Conservation (phyloP, 2,888 invertebrate species). For the Drosophila glabriapex region DNA sequence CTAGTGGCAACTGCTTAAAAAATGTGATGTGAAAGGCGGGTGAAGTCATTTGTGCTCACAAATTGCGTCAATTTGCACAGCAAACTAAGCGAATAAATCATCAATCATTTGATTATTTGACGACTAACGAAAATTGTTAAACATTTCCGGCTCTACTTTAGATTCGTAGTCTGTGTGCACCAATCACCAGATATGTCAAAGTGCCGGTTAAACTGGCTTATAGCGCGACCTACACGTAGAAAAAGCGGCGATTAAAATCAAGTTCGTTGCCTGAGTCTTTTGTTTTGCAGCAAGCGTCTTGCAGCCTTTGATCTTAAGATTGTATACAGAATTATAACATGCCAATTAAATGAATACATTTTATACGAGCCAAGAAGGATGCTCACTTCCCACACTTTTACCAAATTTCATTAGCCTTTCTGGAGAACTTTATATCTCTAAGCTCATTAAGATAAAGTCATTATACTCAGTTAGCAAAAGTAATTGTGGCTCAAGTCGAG, state of each 20-base stretch:
- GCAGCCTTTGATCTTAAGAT: constrained; percentile 29
- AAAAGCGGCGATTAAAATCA: constrained; percentile 28
- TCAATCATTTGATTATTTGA: constrained; percentile 56
- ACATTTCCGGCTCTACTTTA: constrained; percentile 56
- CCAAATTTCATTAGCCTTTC: constrained; percentile 27
- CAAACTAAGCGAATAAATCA: constrained; percentile 40
- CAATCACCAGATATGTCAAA: constrained; percentile 68
- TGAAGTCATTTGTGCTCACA: constrained; percentile 46
- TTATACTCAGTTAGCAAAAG: constrained; percentile 6
- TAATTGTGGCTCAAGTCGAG: constrained; percentile 18
- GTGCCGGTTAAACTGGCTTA: constrained; percentile 22
- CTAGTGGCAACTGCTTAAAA: constrained; percentile 25
- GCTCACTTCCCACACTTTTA: constrained; percentile 7
- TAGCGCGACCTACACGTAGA: constrained; percentile 35
- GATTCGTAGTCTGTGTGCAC: constrained; percentile 44
- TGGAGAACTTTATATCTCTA: constrained; percentile 39
- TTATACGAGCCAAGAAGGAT: constrained; percentile 39
- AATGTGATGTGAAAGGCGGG: constrained; percentile 50
- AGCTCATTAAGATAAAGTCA: constrained; percentile 33
- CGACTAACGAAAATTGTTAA: constrained; percentile 47
- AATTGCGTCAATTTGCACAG: constrained; percentile 67
- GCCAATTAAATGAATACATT: constrained; percentile 21
- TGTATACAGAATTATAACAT: constrained; percentile 10
- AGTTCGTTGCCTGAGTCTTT: constrained; percentile 64
- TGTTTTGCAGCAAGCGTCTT: constrained; percentile 28